Base-by-base conservation (phyloP, 2,888 invertebrate genomes). In the Celastrina argiolus region DNA sequence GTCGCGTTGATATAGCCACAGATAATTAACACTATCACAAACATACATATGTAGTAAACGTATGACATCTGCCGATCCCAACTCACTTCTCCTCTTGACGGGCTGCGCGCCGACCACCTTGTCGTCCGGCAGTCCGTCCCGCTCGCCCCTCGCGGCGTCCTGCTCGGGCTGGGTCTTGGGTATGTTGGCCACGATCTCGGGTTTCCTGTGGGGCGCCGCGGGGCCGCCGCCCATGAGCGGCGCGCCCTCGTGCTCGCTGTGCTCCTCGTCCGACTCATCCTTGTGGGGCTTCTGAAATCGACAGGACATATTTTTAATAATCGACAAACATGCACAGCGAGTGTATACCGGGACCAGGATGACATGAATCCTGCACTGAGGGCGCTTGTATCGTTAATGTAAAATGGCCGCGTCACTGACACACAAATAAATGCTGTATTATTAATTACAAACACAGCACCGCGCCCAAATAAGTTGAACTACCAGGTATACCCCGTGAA, bases 51-150 rank as follows among this genome's bases (percentile, higher is more conserved):
- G 51, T 39, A 4, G 7, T n/a, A n/a, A n/a, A n/a, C n/a, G n/a
- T n/a, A n/a, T n/a, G n/a, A n/a, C n/a, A n/a, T n/a, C n/a, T n/a
- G n/a, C n/a, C n/a, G n/a, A n/a, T n/a, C 58, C 69, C 69, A 16
- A 88, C 90, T 87, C 66, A 91, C 90, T 91, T 83, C 91, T 78
- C 72, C 91, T 79, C 70, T 91, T 92, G 71, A 84, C 81, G 26
- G 91, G 90, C 69, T 91, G 91, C 2, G 85, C 78, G 58, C 81
- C 86, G 69, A 85, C 79, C 61, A 86, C 78, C 69, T 79, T 84
- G 6, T 84, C 83, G 0, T 76, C 75, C 6, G 73, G 75, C 68
- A 0, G 0, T 2, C 22, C 22, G 22, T 51, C 51, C 22, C 14
- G 22, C 5, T 51, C 51, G 12, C 2, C 12, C 14, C 77, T 81